Base-by-base conservation (phyloP, 1,140 invertebrate species). In the Bilobella aurantiaca region DNA sequence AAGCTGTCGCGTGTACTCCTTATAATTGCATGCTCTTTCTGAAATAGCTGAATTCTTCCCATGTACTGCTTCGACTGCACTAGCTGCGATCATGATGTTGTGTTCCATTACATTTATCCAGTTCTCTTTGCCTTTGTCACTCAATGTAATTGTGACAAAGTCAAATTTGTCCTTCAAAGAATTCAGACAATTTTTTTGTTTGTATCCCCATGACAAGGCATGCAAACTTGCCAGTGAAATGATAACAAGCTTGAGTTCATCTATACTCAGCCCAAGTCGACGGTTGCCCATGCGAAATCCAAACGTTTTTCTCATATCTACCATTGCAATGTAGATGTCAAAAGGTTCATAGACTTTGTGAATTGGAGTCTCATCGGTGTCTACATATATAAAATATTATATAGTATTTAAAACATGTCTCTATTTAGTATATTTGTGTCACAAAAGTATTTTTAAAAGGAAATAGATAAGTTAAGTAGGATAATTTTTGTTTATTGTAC, bases 311-410 rank as follows among this genome's bases (percentile, higher is more conserved):
- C 32, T 32, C 28, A 60, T 3, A 23, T 60, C 58, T 14, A 37
- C 25, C 58, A 60, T 60, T 23, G 37, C 18, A 25, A 60, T 32
- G 58, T 21, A 60, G 37, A 25, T 60, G n/a, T 60, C 58, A 37
- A 58, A 58, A 14, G 57, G 57, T 29, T 5, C 14, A 58, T 28
- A 58, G 2, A 28, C 23, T 58, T 23, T 31, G 12, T 3, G 18
- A 42, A 42, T 18, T 42, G 8, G 18, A 42, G 34, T 42, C 34
- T 42, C 34, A n/a, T n/a, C n/a, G n/a, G n/a, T n/a, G n/a, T n/a
- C 34, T 42, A 12, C 34, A 8, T 42, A 8, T 42, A 42, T 12
- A 42, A 42, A 42, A 18, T 42, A 12, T 42, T 12, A 42, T n/a
- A n/a, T n/a, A n/a, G n/a, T n/a, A n/a, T n/a, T n/a, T n/a, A n/a